Conservation (phyloP, 2,113 vertebrate species). For the Bujurquina vittata region DNA sequence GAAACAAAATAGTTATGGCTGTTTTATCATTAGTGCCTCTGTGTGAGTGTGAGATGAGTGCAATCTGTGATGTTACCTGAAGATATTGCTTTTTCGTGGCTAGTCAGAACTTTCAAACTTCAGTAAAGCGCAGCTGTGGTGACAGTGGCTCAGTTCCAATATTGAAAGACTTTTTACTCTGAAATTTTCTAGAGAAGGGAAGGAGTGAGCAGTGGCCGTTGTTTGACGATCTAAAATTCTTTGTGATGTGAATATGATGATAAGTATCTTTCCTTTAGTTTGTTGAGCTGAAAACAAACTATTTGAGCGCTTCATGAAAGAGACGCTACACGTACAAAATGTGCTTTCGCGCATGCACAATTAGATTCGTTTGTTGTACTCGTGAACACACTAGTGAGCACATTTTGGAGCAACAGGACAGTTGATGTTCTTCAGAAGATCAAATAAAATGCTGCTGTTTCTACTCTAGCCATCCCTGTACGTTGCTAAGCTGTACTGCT, state of each 20-base stretch:
- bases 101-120: constrained; percentile 36
- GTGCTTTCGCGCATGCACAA: background rate
- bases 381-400: no score
- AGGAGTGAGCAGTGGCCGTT: background rate
- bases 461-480: background rate
- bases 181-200: background rate
- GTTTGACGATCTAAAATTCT: background rate
- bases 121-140: background rate
- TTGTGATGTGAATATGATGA: background rate
- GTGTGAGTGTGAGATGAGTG: constrained; percentile 41
- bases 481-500: background rate
- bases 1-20: constrained; percentile 46
- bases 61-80: constrained; percentile 34
- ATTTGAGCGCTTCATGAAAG: background rate
- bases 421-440: background rate
- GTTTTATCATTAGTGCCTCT: constrained; percentile 44
- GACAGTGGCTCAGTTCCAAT: constrained; percentile 33
- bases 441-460: background rate
- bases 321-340: background rate
- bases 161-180: constrained; percentile 24
- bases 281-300: background rate
- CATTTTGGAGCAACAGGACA: background rate
- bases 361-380: background rate
- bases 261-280: no score
- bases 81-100: background rate